Evolutionary conservation across 2,113 vertebrate genomes (phyloP).

Genomic region (Lophotis ruficrista): DNA sequence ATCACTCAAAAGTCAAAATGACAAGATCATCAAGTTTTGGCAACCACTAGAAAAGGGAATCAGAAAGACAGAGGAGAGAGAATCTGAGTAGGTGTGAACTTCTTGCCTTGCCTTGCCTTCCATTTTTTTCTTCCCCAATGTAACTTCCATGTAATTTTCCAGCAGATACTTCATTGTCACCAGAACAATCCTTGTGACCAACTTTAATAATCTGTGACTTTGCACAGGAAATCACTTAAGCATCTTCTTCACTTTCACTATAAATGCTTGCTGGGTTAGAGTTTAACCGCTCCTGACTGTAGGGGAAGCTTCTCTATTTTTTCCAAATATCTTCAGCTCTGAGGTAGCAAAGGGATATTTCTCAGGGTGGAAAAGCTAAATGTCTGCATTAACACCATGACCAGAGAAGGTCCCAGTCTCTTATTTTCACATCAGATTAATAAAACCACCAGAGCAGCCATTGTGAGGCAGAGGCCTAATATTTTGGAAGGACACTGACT

Average conservation of each 20-base stretch:
- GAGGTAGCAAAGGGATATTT: neutral
- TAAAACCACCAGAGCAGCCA: neutral
- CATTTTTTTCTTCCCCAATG: too few relatives aligned
- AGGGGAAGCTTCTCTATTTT: neutral
- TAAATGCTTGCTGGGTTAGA: neutral
- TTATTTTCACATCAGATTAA: neutral
- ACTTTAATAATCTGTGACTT: neutral
- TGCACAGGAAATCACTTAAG: neutral
- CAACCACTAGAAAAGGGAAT: fast-evolving
- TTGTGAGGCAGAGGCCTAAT: neutral
- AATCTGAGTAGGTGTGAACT: neutral
- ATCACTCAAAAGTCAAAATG: neutral
- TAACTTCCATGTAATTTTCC: neutral
- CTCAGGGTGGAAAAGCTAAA: neutral
- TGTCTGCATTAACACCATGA: fast-evolving
- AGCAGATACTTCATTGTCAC: neutral
- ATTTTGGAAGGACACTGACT: neutral
- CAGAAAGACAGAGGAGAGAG: neutral
- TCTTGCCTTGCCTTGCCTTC: neutral
- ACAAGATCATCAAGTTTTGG: fast-evolving
- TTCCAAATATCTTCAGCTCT: neutral
- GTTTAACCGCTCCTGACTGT: fast-evolving
- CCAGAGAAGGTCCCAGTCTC: neutral
- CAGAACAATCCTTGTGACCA: neutral
- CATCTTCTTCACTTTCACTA: neutral